Evolutionary conservation across 2,888 invertebrate genomes (phyloP), one percentile per base, ranked within the genome.

Genomic region (Apamea monoglypha): DNA sequence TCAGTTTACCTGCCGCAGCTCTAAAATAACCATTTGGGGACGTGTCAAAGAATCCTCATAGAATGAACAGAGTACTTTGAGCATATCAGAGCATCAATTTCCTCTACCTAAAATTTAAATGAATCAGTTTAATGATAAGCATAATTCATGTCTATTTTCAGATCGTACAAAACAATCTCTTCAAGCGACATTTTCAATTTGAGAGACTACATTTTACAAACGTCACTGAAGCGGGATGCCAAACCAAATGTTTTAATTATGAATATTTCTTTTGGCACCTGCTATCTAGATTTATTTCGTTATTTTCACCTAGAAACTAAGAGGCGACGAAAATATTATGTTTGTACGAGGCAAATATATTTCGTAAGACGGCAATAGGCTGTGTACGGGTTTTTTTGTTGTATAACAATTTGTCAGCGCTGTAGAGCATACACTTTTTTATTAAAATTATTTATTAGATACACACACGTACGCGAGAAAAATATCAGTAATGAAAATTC

Each of bases 171-270:
- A 61, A 67, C 40, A 50, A 66, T 59, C 6, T 59, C 18, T 21
- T 21, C 56, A 12, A 32, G 50, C 8, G 44, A 75, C 36, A 36
- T 53, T 76, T 63, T 67, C 21, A 56, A 70, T 80, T 75, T 69
- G 18, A 21, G 29, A 2, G 29, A 25, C 32, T 21, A 63, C 44
- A 67, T 71, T 83, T 82, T 63, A 36, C 59, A 53, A 64, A 64
- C 53, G 25, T 78, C 76, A 71, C 47, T n/a, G 5, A n/a, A 66
- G 21, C 21, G 47, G 16, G 1, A 32, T 69, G 78, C 79, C 68
- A 84, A 86, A 76, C 44, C 68, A 82, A 84, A 84, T 67, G 56
- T 87, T 84, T 87, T 80, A 77, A 71, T 73, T 78, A 70, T 59
- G 40, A 82, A 36, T 73, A 77, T 87, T 85, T 74, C 29, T 73